These are phyloP conservation scores for Alcis repandata DNA, from an alignment of 2,888 invertebrate genomes.

Conservation along the genomic window DNA sequence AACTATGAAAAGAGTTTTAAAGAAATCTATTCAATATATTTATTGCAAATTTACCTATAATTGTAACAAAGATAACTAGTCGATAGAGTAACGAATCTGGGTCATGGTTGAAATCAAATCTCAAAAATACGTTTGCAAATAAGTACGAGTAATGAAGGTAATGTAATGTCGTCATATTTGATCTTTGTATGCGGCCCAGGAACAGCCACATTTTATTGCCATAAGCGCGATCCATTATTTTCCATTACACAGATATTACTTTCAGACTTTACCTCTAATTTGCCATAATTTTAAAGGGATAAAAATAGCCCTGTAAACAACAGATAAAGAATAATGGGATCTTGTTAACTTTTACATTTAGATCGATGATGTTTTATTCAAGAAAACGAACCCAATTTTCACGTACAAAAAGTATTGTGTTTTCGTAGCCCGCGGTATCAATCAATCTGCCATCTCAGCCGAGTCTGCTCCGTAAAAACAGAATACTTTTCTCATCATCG, in stretches of 20 bases:
- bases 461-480: conserved; percentile 22
- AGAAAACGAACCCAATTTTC: conserved; percentile 26
- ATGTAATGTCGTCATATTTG: conserved; percentile 4
- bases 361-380: conserved; percentile 38
- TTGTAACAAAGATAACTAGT: neutral
- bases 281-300: conserved; percentile 27
- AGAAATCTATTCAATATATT: neutral
- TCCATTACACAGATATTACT: conserved; percentile 11
- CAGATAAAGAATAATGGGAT: conserved; percentile 24
- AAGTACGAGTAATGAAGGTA: conserved; percentile 7
- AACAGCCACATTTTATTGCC: conserved; percentile 14
- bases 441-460: conserved; percentile 31
- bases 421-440: conserved; percentile 28
- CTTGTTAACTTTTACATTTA: conserved; percentile 36
- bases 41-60: neutral
- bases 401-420: conserved; percentile 28
- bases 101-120: neutral
- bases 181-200: neutral
- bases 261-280: conserved; percentile 23
- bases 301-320: conserved; percentile 21
- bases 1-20: conserved; percentile 1
- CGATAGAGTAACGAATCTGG: neutral
- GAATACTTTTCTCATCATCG: conserved; percentile 25
- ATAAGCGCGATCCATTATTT: conserved; percentile 14
- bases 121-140: conserved; percentile 11